Evolutionary conservation across 2,888 invertebrate genomes (phyloP).

Genomic region (Epinotia brunnichana): DNA sequence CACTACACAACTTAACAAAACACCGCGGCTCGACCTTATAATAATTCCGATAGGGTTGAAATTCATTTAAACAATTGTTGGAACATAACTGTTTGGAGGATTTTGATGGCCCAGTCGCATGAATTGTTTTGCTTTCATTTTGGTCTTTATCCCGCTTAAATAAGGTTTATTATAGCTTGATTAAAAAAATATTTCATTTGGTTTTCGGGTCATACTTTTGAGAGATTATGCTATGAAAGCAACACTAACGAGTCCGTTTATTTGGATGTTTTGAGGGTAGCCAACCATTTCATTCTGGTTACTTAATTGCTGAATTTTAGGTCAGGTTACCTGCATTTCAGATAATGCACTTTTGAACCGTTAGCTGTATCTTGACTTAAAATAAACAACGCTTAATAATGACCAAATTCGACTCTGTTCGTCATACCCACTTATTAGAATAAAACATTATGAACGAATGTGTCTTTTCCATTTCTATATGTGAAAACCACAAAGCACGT

Average conservation of each 20-base stretch:
- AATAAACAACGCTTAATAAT: background rate
- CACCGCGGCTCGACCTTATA: background rate
- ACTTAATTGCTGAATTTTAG: background rate
- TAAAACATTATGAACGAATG: too few relatives aligned
- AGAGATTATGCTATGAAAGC: constrained; percentile 52
- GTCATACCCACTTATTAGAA: too few relatives aligned
- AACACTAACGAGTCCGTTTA: constrained; percentile 53
- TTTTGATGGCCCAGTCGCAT: constrained; percentile 22
- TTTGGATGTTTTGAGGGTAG: constrained; percentile 49
- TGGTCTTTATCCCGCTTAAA: constrained; percentile 7
- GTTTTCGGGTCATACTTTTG: constrained; percentile 49
- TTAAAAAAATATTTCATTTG: constrained; percentile 1
- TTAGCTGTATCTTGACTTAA: too few relatives aligned
- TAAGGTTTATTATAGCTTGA: constrained; percentile 16
- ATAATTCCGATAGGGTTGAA: constrained; percentile 5
- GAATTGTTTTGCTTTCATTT: constrained; percentile 18
- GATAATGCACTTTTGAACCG: background rate
- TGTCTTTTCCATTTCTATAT: too few relatives aligned
- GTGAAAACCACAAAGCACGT: background rate
- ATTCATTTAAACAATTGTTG: background rate
- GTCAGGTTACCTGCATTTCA: background rate
- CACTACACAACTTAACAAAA: constrained; percentile 11
- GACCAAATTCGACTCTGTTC: too few relatives aligned
- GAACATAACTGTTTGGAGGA: constrained; percentile 11
- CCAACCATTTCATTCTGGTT: constrained; percentile 50